Percentiles rank a stretch among this genome's conserved stretches.
Evolutionary conservation across 2,888 invertebrate species (phyloP).

Genomic region (Dicycla oo): DNA sequence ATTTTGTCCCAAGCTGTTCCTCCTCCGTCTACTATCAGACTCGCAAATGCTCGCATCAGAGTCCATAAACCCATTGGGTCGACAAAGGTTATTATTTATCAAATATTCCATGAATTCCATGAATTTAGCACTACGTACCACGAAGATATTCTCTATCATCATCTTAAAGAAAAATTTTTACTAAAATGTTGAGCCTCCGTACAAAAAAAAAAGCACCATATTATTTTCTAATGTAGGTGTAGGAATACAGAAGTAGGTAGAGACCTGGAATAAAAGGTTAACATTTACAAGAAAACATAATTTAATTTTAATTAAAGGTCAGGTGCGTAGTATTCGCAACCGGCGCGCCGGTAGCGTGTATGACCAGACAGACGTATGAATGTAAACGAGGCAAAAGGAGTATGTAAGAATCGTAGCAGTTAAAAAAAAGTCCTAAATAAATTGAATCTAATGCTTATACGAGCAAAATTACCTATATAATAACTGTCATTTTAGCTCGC

Average conservation of each 20-base stretch:
- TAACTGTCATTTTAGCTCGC: background rate
- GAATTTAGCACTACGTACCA: background rate
- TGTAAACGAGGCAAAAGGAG: too few relatives aligned
- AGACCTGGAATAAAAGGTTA: background rate
- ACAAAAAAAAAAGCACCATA: background rate
- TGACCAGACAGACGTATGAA: too few relatives aligned
- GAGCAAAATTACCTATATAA: background rate
- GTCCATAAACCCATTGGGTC: background rate
- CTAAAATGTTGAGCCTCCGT: background rate
- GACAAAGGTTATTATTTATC: background rate
- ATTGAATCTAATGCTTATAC: background rate
- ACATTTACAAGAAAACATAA: background rate
- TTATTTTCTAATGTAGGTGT: background rate
- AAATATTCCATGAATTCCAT: background rate
- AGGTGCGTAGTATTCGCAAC: too few relatives aligned
- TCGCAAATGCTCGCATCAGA: background rate
- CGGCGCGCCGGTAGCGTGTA: too few relatives aligned
- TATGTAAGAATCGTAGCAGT: too few relatives aligned
- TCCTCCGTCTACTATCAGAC: background rate
- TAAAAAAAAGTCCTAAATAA: background rate
- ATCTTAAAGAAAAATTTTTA: conserved; percentile 14
- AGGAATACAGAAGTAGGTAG: background rate
- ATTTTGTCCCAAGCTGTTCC: background rate
- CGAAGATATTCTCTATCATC: conserved; percentile 1
- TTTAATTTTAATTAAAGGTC: background rate